Evolutionary conservation across 2,797 vertebrate species (phyloP), one percentile per base, ranked within the genome.

Genomic region (Lates japonicus): DNA sequence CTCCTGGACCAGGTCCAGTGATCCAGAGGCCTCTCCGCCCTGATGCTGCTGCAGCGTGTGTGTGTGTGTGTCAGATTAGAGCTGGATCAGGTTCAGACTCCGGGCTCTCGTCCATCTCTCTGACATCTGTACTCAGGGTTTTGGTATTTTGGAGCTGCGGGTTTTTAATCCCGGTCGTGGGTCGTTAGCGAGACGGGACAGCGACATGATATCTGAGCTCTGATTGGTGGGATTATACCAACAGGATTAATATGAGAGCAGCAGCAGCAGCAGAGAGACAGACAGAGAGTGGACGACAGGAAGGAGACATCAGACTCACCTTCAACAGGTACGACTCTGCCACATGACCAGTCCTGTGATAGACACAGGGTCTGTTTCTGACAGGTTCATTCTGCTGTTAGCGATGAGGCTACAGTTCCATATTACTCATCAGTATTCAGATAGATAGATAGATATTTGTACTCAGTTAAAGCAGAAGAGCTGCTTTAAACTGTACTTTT

Each of bases 221-320:
- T 88, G 85, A 89, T 87, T 87, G 85, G 88, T 84, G 31, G 76
- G 69, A 88, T 91, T 78, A 85, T n/a, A 63, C 29, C 74, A 68
- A 51, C 74, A 0, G 77, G 83, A 86, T 87, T 82, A 81, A 58
- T 31, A 22, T 42, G 4, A 69, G 72, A 3, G 49, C 20, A 11
- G 55, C 42, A 63, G 55, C n/a, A 22, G 70, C 25, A 29, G 25
- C 25, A 73, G 74, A 49, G 44, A 25, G 3, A n/a, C 8, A 22
- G 51, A 29, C 35, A 20, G 51, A 67, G 20, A 2, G 49, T 0
- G 39, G 79, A 59, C 55, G 0, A 31, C 67, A 17, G 80, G 66
- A 86, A 14, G 8, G 48, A 51, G 22, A 77, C 78, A 41, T 14
- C 65, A 13, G 69, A 25, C 8, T 41, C 58, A 35, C 39, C 68